Percentiles rank a stretch among this genome's conserved stretches.
Conservation (phyloP, 2,888 invertebrate genomes). For the Callyntrura guangdongensis region DNA sequence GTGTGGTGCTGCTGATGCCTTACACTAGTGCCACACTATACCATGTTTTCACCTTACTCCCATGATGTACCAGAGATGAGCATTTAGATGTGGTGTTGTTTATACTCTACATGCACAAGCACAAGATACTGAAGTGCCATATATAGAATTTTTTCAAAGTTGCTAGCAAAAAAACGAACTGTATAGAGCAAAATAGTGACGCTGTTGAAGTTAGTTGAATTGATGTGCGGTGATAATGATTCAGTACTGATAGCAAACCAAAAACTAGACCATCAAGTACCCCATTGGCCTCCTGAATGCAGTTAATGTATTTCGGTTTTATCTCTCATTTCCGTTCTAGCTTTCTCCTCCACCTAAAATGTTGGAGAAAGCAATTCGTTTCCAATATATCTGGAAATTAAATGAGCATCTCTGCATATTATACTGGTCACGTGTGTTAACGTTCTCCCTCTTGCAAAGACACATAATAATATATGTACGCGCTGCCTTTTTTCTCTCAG, state of each 20-base stretch:
- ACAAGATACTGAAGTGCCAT: no score
- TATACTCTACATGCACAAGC: no score
- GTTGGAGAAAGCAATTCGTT: not conserved
- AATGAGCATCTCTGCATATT: not conserved
- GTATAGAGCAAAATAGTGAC: no score
- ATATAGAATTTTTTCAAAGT: no score
- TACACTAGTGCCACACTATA: not conserved
- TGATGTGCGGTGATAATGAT: conserved; percentile 14
- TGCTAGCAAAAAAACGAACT: no score
- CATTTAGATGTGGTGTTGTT: not conserved
- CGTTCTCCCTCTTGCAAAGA: no score
- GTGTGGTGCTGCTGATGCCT: conserved; percentile 31
- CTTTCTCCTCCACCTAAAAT: not conserved
- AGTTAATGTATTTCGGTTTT: not conserved
- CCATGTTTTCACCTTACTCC: not conserved
- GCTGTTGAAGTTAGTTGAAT: no score
- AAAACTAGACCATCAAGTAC: conserved; percentile 74
- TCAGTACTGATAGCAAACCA: conserved; percentile 34
- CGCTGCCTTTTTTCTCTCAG: not conserved
- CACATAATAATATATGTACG: not conserved
- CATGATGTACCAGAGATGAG: not conserved
- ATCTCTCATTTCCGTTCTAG: not conserved
- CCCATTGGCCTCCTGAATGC: not conserved
- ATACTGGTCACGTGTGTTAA: no score
- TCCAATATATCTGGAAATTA: not conserved